These are phyloP conservation scores for Andrena praecox DNA, from an alignment of 2,888 invertebrate species.

Conservation along the genomic window DNA sequence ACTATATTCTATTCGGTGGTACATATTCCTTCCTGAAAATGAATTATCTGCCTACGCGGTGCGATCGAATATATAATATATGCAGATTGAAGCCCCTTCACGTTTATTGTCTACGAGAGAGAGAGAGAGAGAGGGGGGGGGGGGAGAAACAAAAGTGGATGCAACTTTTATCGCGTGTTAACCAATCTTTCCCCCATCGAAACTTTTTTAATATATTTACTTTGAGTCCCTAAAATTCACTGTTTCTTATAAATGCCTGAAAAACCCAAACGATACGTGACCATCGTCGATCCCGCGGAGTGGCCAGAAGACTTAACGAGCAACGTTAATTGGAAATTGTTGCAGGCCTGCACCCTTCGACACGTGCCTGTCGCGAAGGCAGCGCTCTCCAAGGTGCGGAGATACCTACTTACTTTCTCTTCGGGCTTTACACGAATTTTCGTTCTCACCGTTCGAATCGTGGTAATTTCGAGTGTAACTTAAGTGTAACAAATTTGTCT, in stretches of 20 bases:
- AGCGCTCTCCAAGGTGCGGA: slow-evolving; percentile 16
- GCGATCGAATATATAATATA: neutral
- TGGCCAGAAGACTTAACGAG: neutral
- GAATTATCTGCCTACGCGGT: neutral
- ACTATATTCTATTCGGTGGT: slow-evolving; percentile 48
- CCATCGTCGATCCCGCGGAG: neutral
- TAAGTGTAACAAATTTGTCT: no score
- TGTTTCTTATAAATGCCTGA: neutral
- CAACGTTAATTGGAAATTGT: slow-evolving; percentile 18
- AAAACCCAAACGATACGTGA: neutral
- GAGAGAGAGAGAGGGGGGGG: neutral
- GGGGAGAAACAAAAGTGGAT: no score
- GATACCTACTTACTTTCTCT: neutral
- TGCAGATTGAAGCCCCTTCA: neutral
- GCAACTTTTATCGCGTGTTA: neutral
- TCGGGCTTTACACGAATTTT: no score
- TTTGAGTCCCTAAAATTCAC: neutral
- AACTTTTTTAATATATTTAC: neutral
- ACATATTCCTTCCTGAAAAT: neutral
- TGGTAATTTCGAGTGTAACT: neutral
- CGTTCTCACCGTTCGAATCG: neutral
- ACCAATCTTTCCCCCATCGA: neutral
- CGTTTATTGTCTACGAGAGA: neutral
- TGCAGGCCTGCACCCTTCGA: slow-evolving; percentile 20
- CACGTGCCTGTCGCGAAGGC: slow-evolving; percentile 15